These are phyloP conservation scores for Trichomalopsis sarcophagae DNA, from an alignment of 1,140 invertebrate genomes.

Conservation along the genomic window DNA sequence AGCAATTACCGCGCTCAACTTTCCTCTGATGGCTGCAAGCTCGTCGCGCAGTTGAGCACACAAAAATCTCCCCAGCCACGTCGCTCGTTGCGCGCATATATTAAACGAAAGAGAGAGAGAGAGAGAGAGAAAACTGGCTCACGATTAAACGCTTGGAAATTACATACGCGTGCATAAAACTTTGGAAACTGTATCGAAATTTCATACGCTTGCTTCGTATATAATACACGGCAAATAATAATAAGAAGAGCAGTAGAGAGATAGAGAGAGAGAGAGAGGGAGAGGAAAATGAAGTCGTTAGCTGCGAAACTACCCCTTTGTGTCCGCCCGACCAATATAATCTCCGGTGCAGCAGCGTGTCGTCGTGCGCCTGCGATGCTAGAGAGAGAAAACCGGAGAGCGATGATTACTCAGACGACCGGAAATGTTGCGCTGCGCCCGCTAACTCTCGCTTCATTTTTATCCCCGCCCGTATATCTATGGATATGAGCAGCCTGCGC, in stretches of 20 bases:
- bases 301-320: slow-evolving; percentile 26
- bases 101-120: neutral
- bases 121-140: no score
- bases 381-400: neutral
- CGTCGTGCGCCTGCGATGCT: neutral
- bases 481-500: no score
- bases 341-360: slow-evolving; percentile 10
- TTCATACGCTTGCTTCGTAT: neutral
- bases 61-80: neutral
- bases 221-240: neutral
- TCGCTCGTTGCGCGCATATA: neutral
- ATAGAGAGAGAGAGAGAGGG: neutral
- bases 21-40: neutral
- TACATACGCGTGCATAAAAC: neutral
- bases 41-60: neutral
- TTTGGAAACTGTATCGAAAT: neutral
- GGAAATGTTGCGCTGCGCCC: neutral
- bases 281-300: slow-evolving; percentile 27
- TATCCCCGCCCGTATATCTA: no score
- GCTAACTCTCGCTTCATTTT: neutral
- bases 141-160: neutral
- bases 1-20: neutral
- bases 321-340: slow-evolving; percentile 20
- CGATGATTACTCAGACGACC: slow-evolving; percentile 25
- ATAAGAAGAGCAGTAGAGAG: neutral